Evolutionary conservation across 2,888 invertebrate species (phyloP).

Genomic region (Mylabris sibirica): DNA sequence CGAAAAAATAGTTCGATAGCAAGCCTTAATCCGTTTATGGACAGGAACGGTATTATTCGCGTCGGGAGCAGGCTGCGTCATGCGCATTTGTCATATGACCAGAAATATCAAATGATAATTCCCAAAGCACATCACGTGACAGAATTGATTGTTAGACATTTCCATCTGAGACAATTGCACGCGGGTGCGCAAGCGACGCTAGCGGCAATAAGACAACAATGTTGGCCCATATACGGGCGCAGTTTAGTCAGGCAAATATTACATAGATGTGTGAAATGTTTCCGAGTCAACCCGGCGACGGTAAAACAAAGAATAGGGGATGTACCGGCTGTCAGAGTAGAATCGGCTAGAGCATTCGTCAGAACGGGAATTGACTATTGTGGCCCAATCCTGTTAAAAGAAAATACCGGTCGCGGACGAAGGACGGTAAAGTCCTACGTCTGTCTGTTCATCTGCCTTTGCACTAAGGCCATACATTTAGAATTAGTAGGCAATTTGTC

Average conservation of each 20-base stretch:
- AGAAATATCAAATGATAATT: slow-evolving; percentile 33
- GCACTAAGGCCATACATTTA: neutral
- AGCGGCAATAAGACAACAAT: slow-evolving; percentile 31
- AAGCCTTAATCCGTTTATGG: slow-evolving; percentile 33
- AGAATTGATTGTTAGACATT: slow-evolving; percentile 18
- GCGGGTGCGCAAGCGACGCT: slow-evolving; percentile 35
- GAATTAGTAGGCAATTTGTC: neutral
- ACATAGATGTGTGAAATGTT: slow-evolving; percentile 32
- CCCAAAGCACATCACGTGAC: slow-evolving; percentile 30
- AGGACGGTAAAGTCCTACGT: slow-evolving; percentile 25
- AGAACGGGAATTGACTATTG: slow-evolving; percentile 38
- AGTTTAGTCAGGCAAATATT: slow-evolving; percentile 29
- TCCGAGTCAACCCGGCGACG: slow-evolving; percentile 24
- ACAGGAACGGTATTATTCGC: slow-evolving; percentile 21
- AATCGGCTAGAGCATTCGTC: slow-evolving; percentile 28
- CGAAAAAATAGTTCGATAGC: neutral
- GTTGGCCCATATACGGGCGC: slow-evolving; percentile 34
- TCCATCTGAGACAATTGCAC: slow-evolving; percentile 29
- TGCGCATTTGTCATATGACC: slow-evolving; percentile 23
- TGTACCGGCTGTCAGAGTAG: slow-evolving; percentile 31
- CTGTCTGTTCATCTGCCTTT: neutral
- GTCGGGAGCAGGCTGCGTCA: slow-evolving; percentile 34
- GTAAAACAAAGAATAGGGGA: slow-evolving; percentile 33
- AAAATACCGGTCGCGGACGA: slow-evolving; percentile 21
- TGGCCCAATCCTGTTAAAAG: slow-evolving; percentile 35